Base-by-base conservation (phyloP, 2,113 vertebrate genomes). In the Xyrauchen texanus region DNA sequence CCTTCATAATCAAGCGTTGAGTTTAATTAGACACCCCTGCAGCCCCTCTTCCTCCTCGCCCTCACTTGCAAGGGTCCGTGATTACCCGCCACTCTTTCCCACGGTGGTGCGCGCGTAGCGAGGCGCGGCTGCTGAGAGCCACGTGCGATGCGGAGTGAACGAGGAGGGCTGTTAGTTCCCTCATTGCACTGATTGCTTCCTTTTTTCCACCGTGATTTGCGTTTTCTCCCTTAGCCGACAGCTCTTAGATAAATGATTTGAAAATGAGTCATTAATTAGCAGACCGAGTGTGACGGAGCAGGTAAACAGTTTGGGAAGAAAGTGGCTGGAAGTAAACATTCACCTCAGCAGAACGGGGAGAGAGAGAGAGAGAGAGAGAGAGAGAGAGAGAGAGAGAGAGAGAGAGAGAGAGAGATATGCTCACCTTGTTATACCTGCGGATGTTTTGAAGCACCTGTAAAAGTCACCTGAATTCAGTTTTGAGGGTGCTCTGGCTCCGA, bases 251-350 rank as follows among this genome's bases (percentile, higher is more conserved):
- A 90, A 91, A 92, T 89, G 89, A 88, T 88, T 88, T 73, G 80
- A 89, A 90, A 91, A 93, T 90, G 88, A 91, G 91, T 92, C 90
- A 91, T 91, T 92, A 91, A 92, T 93, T 92, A 92, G 88, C 89
- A 85, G 89, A 83, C 86, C 60, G 84, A 84, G 89, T 92, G 91
- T 91, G 91, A 92, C 90, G 86, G 90, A 90, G 88, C 88, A 91
- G 91, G 91, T 91, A 91, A 92, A 92, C 88, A 89, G 91, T 93
- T 92, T 87, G 85, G 88, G 86, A 89, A 89, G 87, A 89, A 89
- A 90, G 88, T 87, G 85, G 82, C 76, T 85, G 85, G 63, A 84
- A 89, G 84, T 86, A 88, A 91, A 91, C 88, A 88, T 86, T 84
- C 84, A 81, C 82, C 81, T 91, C 88, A 90, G 88, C 91, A 90